Conservation (phyloP, 2,797 vertebrate species). For the Cichlasoma orientale region DNA sequence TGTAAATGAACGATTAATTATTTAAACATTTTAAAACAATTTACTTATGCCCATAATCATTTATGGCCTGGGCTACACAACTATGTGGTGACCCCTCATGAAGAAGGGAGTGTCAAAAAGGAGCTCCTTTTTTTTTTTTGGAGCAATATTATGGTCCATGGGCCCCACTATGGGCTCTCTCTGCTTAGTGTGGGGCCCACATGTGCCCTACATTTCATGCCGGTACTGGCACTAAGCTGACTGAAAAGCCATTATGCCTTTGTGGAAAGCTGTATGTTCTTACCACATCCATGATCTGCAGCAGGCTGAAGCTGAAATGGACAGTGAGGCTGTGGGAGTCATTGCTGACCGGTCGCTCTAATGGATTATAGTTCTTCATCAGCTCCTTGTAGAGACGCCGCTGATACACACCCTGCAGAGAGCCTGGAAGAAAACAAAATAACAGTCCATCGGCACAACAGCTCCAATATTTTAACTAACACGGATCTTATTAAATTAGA, state of each 20-base stretch:
- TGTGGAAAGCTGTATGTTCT: conserved; percentile 2
- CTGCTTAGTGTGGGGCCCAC: no score
- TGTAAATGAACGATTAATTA: no score
- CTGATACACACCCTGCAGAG: conserved; percentile 74
- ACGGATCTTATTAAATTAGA: background rate
- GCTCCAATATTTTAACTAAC: background rate
- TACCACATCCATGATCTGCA: conserved; percentile 83
- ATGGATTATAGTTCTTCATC: conserved; percentile 76
- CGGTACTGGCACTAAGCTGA: no score
- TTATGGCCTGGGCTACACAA: no score
- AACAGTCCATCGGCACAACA: background rate
- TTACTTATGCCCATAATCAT: no score
- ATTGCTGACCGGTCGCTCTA: conserved; percentile 76
- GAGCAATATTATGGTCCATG: no score
- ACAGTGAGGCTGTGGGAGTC: conserved; percentile 80
- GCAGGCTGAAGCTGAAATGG: conserved; percentile 80
- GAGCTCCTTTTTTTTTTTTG: no score
- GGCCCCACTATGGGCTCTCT: no score
- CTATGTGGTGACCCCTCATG: no score
- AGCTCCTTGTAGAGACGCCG: conserved; percentile 77
- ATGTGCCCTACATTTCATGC: background rate
- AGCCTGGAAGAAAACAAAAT: conserved; percentile 40
- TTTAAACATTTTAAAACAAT: no score
- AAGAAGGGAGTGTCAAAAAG: no score
- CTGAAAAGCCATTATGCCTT: no score